These are phyloP conservation scores for Trinorchestia longiramus DNA, from an alignment of 1,140 invertebrate species.

Conservation along the genomic window DNA sequence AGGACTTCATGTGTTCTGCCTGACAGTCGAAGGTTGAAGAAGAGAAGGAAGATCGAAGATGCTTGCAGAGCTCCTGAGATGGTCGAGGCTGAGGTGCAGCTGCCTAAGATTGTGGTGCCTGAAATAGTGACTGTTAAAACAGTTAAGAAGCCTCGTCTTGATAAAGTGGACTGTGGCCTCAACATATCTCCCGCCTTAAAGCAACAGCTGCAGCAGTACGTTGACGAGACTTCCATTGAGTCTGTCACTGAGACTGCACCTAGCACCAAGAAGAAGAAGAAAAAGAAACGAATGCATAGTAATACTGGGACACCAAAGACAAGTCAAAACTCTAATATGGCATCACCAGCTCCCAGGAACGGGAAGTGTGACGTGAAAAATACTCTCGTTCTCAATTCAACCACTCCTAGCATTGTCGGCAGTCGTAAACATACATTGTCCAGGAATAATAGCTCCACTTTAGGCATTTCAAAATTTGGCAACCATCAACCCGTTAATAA, in stretches of 20 bases:
- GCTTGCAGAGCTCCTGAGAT: not conserved
- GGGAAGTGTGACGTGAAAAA: not conserved
- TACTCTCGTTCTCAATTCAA: not conserved
- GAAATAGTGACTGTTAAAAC: not conserved
- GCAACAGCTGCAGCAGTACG: not conserved
- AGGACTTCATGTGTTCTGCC: not conserved
- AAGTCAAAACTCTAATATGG: not conserved
- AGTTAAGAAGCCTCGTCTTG: not conserved
- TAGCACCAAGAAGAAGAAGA: not conserved
- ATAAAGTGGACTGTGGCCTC: constrained; percentile 3
- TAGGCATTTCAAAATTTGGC: not conserved
- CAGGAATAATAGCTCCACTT: not conserved
- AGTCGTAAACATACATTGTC: not conserved
- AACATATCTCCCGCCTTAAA: not conserved
- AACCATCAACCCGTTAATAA: not conserved
- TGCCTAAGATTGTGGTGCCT: not conserved
- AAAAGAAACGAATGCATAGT: not conserved
- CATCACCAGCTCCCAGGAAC: not conserved
- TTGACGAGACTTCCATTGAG: not conserved
- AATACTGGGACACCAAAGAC: not conserved
- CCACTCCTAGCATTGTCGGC: not conserved
- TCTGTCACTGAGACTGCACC: not conserved
- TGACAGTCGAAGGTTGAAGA: not conserved
- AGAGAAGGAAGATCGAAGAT: not conserved
- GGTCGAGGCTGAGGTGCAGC: not conserved